Conservation (phyloP, 2,888 invertebrate genomes). For the Melanophora roralis region DNA sequence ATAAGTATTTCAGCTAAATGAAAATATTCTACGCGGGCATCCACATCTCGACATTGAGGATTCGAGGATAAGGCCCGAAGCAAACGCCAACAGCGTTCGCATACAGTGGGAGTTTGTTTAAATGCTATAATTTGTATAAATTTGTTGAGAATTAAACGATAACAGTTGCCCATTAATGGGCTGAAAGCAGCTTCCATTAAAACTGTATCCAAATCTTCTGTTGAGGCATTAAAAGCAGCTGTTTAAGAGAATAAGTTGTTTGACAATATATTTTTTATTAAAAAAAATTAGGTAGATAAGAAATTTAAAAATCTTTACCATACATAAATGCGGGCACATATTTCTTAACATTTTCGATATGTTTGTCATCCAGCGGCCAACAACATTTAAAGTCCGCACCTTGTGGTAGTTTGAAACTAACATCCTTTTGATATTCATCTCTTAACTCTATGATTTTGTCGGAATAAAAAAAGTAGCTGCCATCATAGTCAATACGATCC, state of each 20-base stretch:
- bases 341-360: conserved; percentile 68
- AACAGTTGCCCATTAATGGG: conserved; percentile 73
- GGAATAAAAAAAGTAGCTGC: conserved; percentile 74
- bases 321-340: conserved; percentile 71
- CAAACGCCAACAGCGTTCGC: conserved; percentile 73
- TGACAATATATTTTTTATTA: no score
- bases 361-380: conserved; percentile 72
- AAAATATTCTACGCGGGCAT: conserved; percentile 73
- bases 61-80: conserved; percentile 74
- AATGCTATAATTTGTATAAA: conserved; percentile 74
- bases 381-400: conserved; percentile 69
- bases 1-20: conserved; percentile 74
- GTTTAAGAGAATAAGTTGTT: not conserved
- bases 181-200: conserved; percentile 69
- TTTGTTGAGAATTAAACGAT: conserved; percentile 73
- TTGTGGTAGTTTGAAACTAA: conserved; percentile 66
- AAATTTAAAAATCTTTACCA: conserved; percentile 59
- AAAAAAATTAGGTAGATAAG: no score
- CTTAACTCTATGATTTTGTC: conserved; percentile 75
- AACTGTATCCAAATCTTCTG: conserved; percentile 66
- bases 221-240: conserved; percentile 71
- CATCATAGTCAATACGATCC: conserved; percentile 76
- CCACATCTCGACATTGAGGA: conserved; percentile 69
- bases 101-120: conserved; percentile 71
- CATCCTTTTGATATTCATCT: conserved; percentile 74